These are phyloP conservation scores for Aselliscus stoliczkanus DNA, from an alignment of 2,797 vertebrate species.

Conservation along the genomic window DNA sequence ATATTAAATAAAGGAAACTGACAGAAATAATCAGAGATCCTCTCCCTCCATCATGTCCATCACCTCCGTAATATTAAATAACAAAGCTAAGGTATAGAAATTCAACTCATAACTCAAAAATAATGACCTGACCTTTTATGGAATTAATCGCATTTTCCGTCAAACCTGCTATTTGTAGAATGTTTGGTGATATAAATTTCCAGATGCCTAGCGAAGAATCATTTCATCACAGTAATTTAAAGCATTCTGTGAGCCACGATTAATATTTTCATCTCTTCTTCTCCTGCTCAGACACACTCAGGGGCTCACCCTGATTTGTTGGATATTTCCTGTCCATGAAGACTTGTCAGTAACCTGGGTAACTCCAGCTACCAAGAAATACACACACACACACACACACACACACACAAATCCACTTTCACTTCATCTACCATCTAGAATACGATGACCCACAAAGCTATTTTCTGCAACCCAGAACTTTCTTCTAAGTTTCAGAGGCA, in stretches of 20 bases:
- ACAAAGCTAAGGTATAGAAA: conserved; percentile 32
- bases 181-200: neutral
- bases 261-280: neutral
- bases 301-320: neutral
- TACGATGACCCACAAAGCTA: neutral
- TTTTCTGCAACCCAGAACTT: neutral
- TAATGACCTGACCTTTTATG: conserved; percentile 56
- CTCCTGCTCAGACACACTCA: neutral
- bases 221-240: neutral
- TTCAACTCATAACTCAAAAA: conserved; percentile 26
- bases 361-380: neutral
- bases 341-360: neutral
- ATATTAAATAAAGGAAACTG: conserved; percentile 41
- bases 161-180: neutral
- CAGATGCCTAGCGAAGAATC: neutral
- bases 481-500: neutral
- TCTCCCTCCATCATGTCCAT: neutral
- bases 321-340: neutral
- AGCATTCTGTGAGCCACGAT: neutral
- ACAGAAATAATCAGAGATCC: neutral
- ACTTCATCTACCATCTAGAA: neutral
- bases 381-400: neutral
- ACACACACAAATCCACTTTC: neutral
- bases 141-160: conserved; percentile 49
- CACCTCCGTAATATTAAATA: conserved; percentile 36